Conservation (phyloP, 2,113 vertebrate genomes). For the Actenoides hombroni region DNA sequence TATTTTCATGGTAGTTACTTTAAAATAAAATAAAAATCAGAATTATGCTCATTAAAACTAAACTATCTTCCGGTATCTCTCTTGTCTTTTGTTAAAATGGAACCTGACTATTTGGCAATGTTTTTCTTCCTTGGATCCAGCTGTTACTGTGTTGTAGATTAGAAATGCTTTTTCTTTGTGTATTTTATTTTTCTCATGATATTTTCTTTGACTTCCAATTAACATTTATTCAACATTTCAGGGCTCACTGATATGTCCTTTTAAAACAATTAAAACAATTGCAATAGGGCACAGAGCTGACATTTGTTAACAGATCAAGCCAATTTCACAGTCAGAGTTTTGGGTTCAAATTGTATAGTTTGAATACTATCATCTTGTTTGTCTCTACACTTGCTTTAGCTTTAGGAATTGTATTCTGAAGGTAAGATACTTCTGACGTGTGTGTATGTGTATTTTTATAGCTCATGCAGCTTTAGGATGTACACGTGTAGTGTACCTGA, state of each 20-base stretch:
- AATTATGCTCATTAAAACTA: conserved; percentile 24
- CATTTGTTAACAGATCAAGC: conserved; percentile 43
- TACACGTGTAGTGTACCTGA: background rate
- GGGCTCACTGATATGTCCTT: conserved; percentile 11
- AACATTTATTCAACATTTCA: conserved; percentile 53
- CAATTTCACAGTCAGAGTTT: conserved; percentile 15
- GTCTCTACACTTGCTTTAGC: background rate
- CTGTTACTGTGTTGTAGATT: background rate
- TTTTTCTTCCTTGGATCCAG: background rate
- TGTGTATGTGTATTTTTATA: background rate
- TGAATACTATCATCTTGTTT: background rate
- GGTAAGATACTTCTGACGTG: background rate
- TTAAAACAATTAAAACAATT: conserved; percentile 45
- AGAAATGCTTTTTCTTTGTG: background rate
- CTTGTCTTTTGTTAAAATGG: conserved; percentile 20
- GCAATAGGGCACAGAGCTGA: conserved; percentile 26
- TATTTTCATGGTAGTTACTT: conserved; percentile 37
- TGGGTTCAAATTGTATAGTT: background rate
- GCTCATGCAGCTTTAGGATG: background rate
- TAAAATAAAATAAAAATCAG: conserved; percentile 40
- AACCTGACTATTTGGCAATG: background rate
- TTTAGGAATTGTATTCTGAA: background rate
- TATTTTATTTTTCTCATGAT: conserved; percentile 23
- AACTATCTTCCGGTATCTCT: background rate
- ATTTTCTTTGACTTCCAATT: conserved; percentile 57